Evolutionary conservation across 2,113 vertebrate genomes (phyloP), one percentile per base, ranked within the genome.

Genomic region (Petaurus breviceps): DNA sequence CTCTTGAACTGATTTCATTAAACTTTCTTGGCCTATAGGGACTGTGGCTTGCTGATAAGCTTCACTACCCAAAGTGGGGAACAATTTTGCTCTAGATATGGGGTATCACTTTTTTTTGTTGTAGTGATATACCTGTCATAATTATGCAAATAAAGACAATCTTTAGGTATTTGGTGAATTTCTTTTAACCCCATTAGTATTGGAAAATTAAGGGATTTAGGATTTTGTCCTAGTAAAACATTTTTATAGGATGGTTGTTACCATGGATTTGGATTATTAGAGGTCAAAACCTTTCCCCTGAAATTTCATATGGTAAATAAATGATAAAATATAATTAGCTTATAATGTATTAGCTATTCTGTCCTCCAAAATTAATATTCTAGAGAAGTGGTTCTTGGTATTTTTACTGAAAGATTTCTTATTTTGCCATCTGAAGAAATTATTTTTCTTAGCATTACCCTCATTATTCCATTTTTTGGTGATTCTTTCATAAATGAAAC

Each of bases 31-130:
- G 3, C 43, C n/a, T 84, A 47, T 77, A 89, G 51, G 22, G 90
- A 91, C 77, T 94, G n/a, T 94, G 93, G 26, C 53, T 93, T 96
- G 95, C 94, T n/a, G 57, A 52, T 14, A 43, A 90, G 11, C 25
- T 93, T 95, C 92, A 92, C 26, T 57, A 57, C 9, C 26, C 55
- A 28, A 28, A 24, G 26, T 57, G 26, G 55, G 10, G 9, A 9
- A 57, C 55, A 57, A 31, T 57, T 57, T 28, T 57, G 9, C 55
- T 57, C 0, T 57, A 28, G 55, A 57, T 10, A 31, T 57, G 25
- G 55, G 28, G 9, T 10, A 28, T 57, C 26, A 57, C 26, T 57
- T 57, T 55, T 26, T 9, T 24, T 26, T 25, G 25, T 28, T 10
- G 6, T 26, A 8, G 25, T 57, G 26, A 57, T 28, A 28, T 57